These are phyloP conservation scores for Acanthurus tractus DNA, from an alignment of 2,797 vertebrate genomes.

Conservation along the genomic window DNA sequence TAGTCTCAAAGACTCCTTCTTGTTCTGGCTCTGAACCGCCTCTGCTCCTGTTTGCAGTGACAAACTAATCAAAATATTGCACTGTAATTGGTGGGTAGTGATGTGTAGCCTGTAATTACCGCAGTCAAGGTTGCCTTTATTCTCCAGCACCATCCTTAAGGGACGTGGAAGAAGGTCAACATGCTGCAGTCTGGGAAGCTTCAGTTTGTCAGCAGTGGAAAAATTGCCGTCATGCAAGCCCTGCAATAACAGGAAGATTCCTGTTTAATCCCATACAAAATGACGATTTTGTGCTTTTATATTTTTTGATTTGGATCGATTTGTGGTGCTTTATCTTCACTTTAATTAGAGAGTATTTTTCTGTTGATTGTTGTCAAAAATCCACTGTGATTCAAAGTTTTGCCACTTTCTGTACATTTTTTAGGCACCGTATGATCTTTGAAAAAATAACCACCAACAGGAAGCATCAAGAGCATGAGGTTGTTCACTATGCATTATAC, in stretches of 20 bases:
- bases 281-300: too few relatives aligned
- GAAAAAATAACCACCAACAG: constrained; percentile 32
- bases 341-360: constrained; percentile 9
- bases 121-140: constrained; percentile 69
- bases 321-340: constrained; percentile 1
- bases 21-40: constrained; percentile 49
- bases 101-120: constrained; percentile 77
- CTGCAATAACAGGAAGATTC: neutral
- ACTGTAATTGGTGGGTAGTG: constrained; percentile 75
- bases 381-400: constrained; percentile 21
- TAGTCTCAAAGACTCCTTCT: constrained; percentile 29
- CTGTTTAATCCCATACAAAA: neutral
- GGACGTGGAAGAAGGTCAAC: constrained; percentile 56
- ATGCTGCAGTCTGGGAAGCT: constrained; percentile 17
- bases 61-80: constrained; percentile 75
- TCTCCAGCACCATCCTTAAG: constrained; percentile 48
- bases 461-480: constrained; percentile 25
- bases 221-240: constrained; percentile 19
- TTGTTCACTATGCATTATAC: constrained; percentile 41
- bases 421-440: constrained; percentile 25
- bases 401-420: constrained; percentile 1
- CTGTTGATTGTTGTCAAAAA: neutral
- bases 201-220: constrained; percentile 38
- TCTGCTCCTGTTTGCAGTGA: constrained; percentile 57
- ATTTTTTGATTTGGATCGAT: neutral